phyloP scores from a whole-genome alignment of 2,888 invertebrate genomes.

The Andrena trimmerana region DNA sequence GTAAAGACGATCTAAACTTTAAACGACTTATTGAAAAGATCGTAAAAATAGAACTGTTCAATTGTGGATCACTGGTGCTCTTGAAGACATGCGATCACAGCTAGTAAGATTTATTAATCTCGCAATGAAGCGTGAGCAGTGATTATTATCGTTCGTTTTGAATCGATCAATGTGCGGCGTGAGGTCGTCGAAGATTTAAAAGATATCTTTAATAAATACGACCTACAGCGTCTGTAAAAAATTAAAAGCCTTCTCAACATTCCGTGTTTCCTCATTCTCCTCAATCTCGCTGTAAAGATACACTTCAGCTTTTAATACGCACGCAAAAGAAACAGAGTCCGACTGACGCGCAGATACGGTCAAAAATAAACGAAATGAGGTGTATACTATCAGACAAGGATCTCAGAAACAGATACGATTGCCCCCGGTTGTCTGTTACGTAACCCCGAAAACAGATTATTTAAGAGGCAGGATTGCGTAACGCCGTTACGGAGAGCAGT shows the following conservation, averaged over 20 bases:
- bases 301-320: not conserved
- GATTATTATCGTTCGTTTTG: no score
- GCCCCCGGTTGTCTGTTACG: slow-evolving; percentile 6
- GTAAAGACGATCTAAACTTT: no score
- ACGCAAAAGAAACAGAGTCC: not conserved
- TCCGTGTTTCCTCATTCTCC: not conserved
- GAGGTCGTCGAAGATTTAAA: not conserved
- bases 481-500: slow-evolving; percentile 20
- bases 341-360: not conserved
- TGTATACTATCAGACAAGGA: not conserved
- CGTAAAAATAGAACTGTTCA: no score
- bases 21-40: no score
- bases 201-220: not conserved
- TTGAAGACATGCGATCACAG: no score
- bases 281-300: not conserved
- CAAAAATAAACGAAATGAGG: not conserved
- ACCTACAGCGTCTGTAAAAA: not conserved
- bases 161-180: not conserved
- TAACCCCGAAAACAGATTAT: slow-evolving; percentile 19
- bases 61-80: no score
- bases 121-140: no score
- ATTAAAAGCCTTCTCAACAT: not conserved
- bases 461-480: not conserved
- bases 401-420: slow-evolving; percentile 2
- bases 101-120: no score